These are phyloP conservation scores for Coilia nasus DNA, from an alignment of 2,797 vertebrate genomes.

Conservation along the genomic window DNA sequence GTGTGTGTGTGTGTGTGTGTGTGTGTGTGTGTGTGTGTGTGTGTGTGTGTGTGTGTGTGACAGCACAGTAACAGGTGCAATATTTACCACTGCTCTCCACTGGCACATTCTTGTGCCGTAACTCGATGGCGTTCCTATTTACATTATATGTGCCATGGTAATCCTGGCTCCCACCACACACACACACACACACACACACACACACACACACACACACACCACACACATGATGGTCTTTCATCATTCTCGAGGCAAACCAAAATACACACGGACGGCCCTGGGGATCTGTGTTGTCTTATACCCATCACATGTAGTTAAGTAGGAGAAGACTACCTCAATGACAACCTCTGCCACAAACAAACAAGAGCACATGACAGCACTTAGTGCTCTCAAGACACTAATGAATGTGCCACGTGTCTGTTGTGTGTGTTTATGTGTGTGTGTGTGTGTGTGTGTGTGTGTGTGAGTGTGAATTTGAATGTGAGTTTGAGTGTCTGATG, in stretches of 20 bases:
- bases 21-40: too few species aligned
- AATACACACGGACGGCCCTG: background rate
- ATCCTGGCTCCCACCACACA: background rate
- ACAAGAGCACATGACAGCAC: background rate
- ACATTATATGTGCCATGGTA: background rate
- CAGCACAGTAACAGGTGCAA: too few species aligned
- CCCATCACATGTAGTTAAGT: background rate
- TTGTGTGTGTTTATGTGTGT: background rate
- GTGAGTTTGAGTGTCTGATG: background rate
- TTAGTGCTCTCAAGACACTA: background rate
- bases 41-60: too few species aligned
- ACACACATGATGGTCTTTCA: background rate
- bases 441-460: conserved; percentile 9
- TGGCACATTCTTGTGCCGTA: background rate
- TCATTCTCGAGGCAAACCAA: background rate
- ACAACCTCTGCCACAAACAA: background rate
- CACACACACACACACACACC: background rate
- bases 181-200: background rate
- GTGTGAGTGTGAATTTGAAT: background rate
- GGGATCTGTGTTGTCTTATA: background rate
- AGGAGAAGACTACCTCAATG: background rate
- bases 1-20: too few species aligned
- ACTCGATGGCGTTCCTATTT: background rate
- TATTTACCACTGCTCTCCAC: too few species aligned
- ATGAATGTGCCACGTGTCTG: background rate